Conservation (phyloP, 2,113 vertebrate species). For the Carassius auratus region DNA sequence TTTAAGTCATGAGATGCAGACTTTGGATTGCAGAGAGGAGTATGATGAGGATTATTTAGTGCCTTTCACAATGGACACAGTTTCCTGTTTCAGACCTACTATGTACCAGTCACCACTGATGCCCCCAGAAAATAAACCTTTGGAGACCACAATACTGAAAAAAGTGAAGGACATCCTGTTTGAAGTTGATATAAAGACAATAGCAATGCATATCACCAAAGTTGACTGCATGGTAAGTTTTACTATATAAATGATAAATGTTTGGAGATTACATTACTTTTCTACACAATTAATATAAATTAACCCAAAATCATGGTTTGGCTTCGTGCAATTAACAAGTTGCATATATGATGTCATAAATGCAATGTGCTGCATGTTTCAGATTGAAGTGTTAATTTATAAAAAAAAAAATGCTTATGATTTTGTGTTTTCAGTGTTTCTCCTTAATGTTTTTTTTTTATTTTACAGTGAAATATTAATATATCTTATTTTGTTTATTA, state of each 20-base stretch:
- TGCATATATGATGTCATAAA: no score
- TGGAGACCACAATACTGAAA: slow-evolving; percentile 87
- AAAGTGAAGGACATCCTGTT: slow-evolving; percentile 90
- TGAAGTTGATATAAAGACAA: slow-evolving; percentile 81
- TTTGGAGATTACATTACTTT: not conserved
- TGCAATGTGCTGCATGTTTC: no score
- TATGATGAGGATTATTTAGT: slow-evolving; percentile 63
- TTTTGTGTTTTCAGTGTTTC: not conserved
- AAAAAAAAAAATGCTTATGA: no score
- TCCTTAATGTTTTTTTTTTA: not conserved
- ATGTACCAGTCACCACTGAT: slow-evolving; percentile 85
- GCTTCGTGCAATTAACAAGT: no score
- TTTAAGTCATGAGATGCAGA: slow-evolving; percentile 65
- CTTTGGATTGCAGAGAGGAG: slow-evolving; percentile 6
- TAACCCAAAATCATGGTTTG: no score
- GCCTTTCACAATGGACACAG: slow-evolving; percentile 79
- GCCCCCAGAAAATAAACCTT: slow-evolving; percentile 86
- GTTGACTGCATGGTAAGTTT: slow-evolving; percentile 87
- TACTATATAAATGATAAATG: not conserved
- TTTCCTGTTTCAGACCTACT: slow-evolving; percentile 82
- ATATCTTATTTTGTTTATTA: no score
- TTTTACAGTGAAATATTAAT: not conserved
- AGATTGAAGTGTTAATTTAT: no score
- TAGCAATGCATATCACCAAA: slow-evolving; percentile 91
- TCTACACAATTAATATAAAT: not conserved